A percentile compares a stretch with the other conserved stretches of the same genome.
Evolutionary conservation across 2,888 invertebrate genomes (phyloP).

Genomic region (Heliconius ismenius): DNA sequence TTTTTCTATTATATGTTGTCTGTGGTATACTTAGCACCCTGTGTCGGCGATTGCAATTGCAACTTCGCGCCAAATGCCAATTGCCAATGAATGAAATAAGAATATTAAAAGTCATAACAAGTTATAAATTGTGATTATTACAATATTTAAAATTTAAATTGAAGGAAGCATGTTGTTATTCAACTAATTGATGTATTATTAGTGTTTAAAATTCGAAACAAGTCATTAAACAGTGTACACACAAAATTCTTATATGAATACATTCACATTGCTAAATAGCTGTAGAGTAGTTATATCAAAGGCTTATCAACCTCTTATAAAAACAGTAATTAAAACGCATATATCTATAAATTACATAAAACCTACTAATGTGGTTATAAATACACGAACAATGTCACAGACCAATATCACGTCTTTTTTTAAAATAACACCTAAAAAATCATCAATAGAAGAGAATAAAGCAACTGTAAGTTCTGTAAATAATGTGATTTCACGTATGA

Average conservation of each 20-base stretch:
- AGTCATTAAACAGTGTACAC: not conserved
- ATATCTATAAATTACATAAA: not conserved
- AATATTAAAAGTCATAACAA: conserved; percentile 12
- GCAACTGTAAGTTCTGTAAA: conserved; percentile 31
- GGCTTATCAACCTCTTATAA: not conserved
- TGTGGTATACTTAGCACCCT: not conserved
- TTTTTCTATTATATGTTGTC: not conserved
- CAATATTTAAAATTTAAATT: not conserved
- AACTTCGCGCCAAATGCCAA: conserved; percentile 19
- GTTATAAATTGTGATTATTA: not conserved
- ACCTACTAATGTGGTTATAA: conserved; percentile 33
- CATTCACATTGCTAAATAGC: conserved; percentile 16
- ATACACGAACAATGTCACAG: conserved; percentile 66
- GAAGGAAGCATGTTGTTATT: not conserved
- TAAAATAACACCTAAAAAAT: conserved; percentile 65
- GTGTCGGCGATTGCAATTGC: not conserved
- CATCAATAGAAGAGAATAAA: conserved; percentile 38
- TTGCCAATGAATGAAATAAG: not conserved
- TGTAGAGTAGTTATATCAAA: conserved; percentile 28
- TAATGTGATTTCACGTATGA: not conserved
- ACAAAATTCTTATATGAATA: conserved; percentile 27
- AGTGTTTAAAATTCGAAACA: not conserved
- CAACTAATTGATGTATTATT: not conserved
- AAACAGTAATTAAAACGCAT: not conserved
- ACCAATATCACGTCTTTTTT: conserved; percentile 76